These are phyloP conservation scores for Bombus superbus DNA, from an alignment of 1,140 invertebrate species.

Conservation along the genomic window DNA sequence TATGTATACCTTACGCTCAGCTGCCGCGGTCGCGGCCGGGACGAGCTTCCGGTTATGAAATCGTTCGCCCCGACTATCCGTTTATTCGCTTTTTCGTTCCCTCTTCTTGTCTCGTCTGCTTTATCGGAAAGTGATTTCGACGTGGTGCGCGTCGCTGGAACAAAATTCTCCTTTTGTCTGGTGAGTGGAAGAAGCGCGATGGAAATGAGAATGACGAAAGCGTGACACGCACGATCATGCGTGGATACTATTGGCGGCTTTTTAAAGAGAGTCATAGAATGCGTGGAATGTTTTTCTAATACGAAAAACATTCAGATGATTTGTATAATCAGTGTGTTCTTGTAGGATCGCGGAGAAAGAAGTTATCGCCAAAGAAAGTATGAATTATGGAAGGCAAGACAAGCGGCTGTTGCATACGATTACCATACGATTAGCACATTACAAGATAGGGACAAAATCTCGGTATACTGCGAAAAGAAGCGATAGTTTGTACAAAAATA, in stretches of 20 bases:
- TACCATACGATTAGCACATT: slow-evolving; percentile 23
- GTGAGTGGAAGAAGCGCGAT: no score
- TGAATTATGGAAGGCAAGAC: slow-evolving; percentile 16
- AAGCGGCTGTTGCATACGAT: slow-evolving; percentile 31
- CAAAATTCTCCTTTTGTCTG: background rate
- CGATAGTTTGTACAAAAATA: background rate
- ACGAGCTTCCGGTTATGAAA: slow-evolving; percentile 52
- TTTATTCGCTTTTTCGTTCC: background rate
- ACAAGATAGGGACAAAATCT: slow-evolving; percentile 26
- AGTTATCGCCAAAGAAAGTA: slow-evolving; percentile 32
- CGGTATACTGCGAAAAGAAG: background rate
- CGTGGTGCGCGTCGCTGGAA: background rate
- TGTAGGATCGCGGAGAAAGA: slow-evolving; percentile 6
- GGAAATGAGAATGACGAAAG: background rate
- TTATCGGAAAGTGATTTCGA: slow-evolving; percentile 23
- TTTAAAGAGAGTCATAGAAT: no score
- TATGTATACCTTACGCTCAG: slow-evolving; percentile 42
- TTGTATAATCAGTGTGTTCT: background rate
- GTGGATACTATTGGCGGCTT: background rate
- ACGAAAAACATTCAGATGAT: background rate
- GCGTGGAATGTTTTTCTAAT: no score
- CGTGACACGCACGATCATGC: background rate
- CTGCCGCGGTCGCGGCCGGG: slow-evolving; percentile 30
- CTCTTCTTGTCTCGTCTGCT: background rate
- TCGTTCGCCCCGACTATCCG: background rate